Evolutionary conservation across 2,113 vertebrate species (phyloP).

Genomic region (Pavo muticus): DNA sequence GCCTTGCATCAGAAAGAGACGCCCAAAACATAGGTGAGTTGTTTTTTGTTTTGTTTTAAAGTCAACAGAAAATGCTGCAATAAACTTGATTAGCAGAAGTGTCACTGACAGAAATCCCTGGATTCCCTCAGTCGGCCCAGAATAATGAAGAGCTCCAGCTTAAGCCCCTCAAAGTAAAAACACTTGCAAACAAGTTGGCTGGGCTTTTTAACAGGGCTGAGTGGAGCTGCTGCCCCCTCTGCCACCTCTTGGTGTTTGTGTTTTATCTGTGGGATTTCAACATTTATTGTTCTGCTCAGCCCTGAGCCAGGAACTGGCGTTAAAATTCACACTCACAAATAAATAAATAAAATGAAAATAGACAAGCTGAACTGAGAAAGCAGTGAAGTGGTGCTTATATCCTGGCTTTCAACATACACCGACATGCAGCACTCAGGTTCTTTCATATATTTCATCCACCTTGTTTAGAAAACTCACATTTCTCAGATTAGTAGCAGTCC

Average conservation of each 20-base stretch:
- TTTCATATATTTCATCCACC: background rate
- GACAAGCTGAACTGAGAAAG: background rate
- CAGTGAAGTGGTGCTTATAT: background rate
- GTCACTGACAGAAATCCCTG: background rate
- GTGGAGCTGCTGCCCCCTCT: background rate
- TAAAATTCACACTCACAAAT: background rate
- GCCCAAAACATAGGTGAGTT: background rate
- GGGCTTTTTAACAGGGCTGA: background rate
- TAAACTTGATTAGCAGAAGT: background rate
- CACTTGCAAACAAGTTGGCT: background rate
- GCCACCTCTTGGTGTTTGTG: fast-evolving
- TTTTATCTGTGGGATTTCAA: background rate
- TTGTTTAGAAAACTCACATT: fast-evolving
- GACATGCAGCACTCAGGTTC: background rate
- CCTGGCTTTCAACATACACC: background rate
- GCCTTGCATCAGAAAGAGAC: background rate
- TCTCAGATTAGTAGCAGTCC: background rate
- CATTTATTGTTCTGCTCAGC: background rate
- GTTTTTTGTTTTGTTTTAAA: background rate
- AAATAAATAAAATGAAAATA: background rate
- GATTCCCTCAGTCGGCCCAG: background rate
- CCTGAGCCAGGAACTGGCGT: background rate
- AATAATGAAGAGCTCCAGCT: background rate
- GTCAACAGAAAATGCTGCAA: background rate
- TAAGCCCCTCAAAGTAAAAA: background rate